Conservation (phyloP, 1,140 invertebrate genomes). For the Heliconius hewitsoni region DNA sequence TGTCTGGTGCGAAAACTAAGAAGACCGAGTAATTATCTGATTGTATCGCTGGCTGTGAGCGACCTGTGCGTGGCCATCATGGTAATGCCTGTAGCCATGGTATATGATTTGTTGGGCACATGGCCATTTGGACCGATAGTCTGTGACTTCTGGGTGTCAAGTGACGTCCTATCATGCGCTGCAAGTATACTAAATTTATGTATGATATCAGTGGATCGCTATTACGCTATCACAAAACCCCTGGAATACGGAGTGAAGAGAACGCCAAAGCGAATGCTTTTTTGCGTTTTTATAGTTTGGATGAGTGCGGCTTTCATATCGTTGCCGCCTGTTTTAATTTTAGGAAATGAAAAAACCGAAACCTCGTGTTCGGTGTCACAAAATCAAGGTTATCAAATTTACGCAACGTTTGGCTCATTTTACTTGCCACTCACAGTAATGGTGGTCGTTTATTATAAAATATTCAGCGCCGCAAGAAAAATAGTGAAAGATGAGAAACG, state of each 20-base stretch:
- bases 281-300: conserved; percentile 95
- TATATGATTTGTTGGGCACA: conserved; percentile 89
- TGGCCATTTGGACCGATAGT: conserved; percentile 92
- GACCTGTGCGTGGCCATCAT: conserved; percentile 91
- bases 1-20: conserved; percentile 92
- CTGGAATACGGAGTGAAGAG: conserved; percentile 94
- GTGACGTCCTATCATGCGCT: conserved; percentile 91
- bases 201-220: conserved; percentile 94
- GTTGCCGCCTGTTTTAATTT: conserved; percentile 91
- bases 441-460: conserved; percentile 95
- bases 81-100: conserved; percentile 93
- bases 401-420: conserved; percentile 94
- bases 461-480: conserved; percentile 91
- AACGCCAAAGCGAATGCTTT: conserved; percentile 90
- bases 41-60: conserved; percentile 95
- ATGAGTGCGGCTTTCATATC: conserved; percentile 93
- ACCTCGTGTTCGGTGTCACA: conserved; percentile 91
- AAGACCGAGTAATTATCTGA: conserved; percentile 91
- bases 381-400: conserved; percentile 94
- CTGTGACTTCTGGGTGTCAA: conserved; percentile 93
- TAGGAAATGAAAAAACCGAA: conserved; percentile 93
- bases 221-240: conserved; percentile 95
- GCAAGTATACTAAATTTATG: conserved; percentile 96
- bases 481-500: conserved; percentile 92
- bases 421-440: conserved; percentile 94